Percentiles rank a stretch among this genome's conserved stretches.
Conservation (phyloP, 2,797 vertebrate species). For the Peromyscus eremicus region DNA sequence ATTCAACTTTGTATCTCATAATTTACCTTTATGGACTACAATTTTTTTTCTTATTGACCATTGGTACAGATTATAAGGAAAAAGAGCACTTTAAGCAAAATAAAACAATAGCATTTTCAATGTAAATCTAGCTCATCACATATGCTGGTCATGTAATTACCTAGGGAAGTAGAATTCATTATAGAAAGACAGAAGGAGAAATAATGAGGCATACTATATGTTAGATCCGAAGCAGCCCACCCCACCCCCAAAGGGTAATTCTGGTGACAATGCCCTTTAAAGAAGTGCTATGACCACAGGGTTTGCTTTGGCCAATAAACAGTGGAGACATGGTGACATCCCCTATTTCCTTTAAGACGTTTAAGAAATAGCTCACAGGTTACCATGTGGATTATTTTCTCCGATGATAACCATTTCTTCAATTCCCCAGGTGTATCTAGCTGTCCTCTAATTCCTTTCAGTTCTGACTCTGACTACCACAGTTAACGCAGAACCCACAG, state of each 20-base stretch:
- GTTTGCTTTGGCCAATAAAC: neutral
- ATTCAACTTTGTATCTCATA: neutral
- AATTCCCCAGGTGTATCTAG: neutral
- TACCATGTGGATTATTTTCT: neutral
- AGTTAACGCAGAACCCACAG: neutral
- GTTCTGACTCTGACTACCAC: neutral
- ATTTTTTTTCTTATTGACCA: neutral
- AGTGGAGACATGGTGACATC: neutral
- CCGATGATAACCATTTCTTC: neutral
- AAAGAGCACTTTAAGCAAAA: neutral
- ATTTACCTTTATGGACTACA: neutral
- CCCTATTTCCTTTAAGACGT: neutral
- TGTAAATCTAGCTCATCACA: neutral
- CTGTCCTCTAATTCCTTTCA: neutral
- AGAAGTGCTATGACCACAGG: neutral
- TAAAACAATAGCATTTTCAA: neutral
- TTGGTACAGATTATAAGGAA: neutral
- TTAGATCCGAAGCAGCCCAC: neutral
- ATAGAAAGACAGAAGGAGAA: neutral
- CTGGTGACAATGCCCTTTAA: neutral
- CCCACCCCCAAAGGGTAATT: neutral
- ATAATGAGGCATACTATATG: no score
- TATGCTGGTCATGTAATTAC: neutral
- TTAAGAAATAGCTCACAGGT: neutral
- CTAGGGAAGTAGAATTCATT: neutral